Evolutionary conservation across 2,113 vertebrate species (phyloP).

Genomic region (Odontophorus gujanensis): DNA sequence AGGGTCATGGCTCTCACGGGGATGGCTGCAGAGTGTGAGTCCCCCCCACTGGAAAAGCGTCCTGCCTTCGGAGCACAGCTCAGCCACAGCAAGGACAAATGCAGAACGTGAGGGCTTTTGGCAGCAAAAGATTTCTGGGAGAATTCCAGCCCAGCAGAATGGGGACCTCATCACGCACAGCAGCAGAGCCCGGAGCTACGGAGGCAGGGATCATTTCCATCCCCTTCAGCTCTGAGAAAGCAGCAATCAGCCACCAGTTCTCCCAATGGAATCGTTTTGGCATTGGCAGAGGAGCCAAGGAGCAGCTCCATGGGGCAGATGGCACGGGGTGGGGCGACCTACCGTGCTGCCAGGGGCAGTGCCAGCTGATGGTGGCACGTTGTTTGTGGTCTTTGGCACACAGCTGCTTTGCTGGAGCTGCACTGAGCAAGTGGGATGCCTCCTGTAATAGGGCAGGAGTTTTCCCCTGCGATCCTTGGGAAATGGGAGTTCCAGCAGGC

Average conservation of each 20-base stretch:
- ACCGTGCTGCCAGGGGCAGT: background rate
- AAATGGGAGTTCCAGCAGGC: background rate
- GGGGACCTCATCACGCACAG: background rate
- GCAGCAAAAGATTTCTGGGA: background rate
- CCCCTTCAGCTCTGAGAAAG: background rate
- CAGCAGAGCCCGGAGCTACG: background rate
- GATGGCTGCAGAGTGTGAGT: background rate
- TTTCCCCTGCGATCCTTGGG: background rate
- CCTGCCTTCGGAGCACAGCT: background rate
- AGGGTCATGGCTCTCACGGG: fast-evolving
- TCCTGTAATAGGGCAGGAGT: background rate
- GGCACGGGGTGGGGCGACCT: background rate
- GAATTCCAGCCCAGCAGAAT: background rate
- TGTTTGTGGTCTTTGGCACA: background rate
- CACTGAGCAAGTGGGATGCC: background rate
- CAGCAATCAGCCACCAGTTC: background rate
- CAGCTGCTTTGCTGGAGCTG: fast-evolving
- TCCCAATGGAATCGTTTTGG: fast-evolving
- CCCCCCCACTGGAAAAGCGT: background rate
- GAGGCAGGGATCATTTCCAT: background rate
- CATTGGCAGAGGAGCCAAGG: background rate
- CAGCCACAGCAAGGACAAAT: fast-evolving
- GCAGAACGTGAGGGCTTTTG: background rate
- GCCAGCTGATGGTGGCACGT: background rate
- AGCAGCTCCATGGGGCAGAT: background rate